Evolutionary conservation across 2,888 invertebrate genomes (phyloP).

Genomic region (Bugulina stolonifera): DNA sequence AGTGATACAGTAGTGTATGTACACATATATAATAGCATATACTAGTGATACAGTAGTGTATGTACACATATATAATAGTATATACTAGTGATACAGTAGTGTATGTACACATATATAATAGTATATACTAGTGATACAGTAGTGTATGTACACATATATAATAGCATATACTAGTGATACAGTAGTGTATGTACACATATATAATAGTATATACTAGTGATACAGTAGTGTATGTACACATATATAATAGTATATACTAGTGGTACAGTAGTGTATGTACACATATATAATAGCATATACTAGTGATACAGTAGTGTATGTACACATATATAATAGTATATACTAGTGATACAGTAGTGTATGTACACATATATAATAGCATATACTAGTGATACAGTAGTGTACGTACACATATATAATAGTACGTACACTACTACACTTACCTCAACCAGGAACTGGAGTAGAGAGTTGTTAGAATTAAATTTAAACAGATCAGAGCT

Average conservation of each 20-base stretch:
- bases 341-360: neutral
- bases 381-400: neutral
- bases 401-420: too few species aligned
- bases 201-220: neutral
- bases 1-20: neutral
- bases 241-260: neutral
- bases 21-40: too few species aligned
- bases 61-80: neutral
- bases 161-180: too few species aligned
- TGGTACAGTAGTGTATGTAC: neutral
- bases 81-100: neutral
- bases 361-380: neutral
- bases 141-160: neutral
- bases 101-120: neutral
- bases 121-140: neutral
- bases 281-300: too few species aligned
- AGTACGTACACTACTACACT: too few species aligned
- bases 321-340: neutral
- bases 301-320: constrained; percentile 32
- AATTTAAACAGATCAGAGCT: constrained; percentile 79
- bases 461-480: constrained; percentile 78
- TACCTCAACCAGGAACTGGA: constrained; percentile 70
- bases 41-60: too few species aligned
- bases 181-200: constrained; percentile 30
- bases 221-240: neutral